Conservation (phyloP, 2,888 invertebrate species). For the Eudasyphora cyanicolor region DNA sequence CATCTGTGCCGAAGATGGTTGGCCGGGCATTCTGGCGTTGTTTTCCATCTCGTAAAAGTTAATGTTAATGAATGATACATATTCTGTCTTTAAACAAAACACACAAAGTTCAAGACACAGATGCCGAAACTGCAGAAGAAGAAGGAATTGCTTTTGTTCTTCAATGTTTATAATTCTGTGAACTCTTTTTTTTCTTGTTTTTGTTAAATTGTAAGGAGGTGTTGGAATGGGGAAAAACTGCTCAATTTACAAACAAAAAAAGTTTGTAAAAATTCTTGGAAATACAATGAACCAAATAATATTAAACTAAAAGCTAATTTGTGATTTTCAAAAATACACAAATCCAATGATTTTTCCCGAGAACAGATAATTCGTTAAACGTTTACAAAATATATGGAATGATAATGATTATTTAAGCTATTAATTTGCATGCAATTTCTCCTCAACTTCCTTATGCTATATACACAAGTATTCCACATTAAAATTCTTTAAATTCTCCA, state of each 20-base stretch:
- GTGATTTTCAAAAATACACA: neutral
- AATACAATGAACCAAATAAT: neutral
- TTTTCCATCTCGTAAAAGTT: constrained; percentile 13
- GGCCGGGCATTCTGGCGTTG: neutral
- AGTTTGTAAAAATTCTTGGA: neutral
- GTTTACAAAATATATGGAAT: too few species aligned
- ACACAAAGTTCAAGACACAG: neutral
- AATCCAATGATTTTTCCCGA: neutral
- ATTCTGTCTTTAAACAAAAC: constrained; percentile 22
- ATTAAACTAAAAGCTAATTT: too few species aligned
- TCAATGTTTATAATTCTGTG: constrained; percentile 21
- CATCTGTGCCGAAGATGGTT: constrained; percentile 54
- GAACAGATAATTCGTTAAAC: too few species aligned
- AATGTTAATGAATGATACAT: too few species aligned
- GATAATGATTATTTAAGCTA: too few species aligned
- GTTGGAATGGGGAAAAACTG: too few species aligned
- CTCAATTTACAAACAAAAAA: neutral
- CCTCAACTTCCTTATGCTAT: too few species aligned
- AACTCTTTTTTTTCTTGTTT: neutral
- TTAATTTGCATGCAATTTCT: too few species aligned
- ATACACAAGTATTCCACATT: too few species aligned
- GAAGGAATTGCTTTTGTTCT: neutral
- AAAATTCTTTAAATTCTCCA: constrained; percentile 8
- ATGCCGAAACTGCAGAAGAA: neutral
- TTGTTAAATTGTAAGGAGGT: neutral